Conservation (phyloP, 2,113 vertebrate species). For the Uropsilus gracilis region DNA sequence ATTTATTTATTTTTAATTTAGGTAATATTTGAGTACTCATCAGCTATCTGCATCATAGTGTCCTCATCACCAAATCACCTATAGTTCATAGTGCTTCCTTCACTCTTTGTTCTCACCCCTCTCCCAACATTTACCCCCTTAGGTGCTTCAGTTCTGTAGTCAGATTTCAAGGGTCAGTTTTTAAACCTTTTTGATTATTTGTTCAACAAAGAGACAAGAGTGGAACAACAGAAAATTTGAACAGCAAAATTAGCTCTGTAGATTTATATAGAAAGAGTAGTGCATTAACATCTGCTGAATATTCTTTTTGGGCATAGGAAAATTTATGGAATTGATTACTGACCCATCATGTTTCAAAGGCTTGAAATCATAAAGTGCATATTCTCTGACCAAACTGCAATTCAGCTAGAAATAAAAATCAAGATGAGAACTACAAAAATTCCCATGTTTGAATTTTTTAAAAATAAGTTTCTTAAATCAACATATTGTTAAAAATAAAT, state of each 20-base stretch:
- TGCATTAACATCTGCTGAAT: neutral
- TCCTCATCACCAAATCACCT: too few species aligned
- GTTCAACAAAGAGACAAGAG: neutral
- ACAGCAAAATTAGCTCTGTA: neutral
- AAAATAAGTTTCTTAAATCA: neutral
- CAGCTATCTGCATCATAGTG: too few species aligned
- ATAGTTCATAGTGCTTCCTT: too few species aligned
- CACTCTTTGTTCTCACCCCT: too few species aligned
- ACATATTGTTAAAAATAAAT: neutral
- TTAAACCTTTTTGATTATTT: neutral
- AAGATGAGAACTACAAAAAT: conserved; percentile 38
- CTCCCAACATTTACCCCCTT: too few species aligned
- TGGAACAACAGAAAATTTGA: neutral
- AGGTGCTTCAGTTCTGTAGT: too few species aligned
- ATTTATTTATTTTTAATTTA: neutral
- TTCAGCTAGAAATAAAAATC: neutral
- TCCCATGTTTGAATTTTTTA: neutral
- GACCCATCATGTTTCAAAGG: neutral
- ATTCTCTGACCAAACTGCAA: neutral
- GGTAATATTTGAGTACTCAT: too few species aligned
- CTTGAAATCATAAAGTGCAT: neutral
- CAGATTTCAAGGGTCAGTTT: too few species aligned
- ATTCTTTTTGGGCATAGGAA: neutral
- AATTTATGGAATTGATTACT: neutral
- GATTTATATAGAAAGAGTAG: neutral